phyloP scores from a whole-genome alignment of 2,888 invertebrate species.

The Idaea dimidiata region DNA sequence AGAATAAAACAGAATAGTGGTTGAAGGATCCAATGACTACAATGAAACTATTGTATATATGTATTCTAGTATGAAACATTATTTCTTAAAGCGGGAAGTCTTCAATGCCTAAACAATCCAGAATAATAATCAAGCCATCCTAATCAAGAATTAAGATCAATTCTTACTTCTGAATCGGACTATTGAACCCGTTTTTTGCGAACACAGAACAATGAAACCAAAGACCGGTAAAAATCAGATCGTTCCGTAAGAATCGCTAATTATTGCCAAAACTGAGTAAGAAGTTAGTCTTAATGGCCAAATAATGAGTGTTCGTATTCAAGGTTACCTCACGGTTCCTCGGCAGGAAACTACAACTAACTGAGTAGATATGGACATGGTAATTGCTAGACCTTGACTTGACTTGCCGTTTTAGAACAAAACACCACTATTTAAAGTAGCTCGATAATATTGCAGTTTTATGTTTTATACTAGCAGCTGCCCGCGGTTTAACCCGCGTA shows the following conservation, averaged over 20 bases:
- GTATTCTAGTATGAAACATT: not conserved
- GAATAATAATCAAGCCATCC: not conserved
- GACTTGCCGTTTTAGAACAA: conserved; percentile 78
- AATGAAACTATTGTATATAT: not conserved
- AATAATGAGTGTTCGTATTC: conserved; percentile 70
- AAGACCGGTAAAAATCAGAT: conserved; percentile 26
- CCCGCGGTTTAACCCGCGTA: no score
- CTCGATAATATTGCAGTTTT: conserved; percentile 32
- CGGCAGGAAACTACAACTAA: conserved; percentile 70
- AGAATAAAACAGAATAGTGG: not conserved
- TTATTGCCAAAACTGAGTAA: conserved; percentile 65
- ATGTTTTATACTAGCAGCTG: conserved; percentile 6
- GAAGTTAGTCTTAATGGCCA: conserved; percentile 69
- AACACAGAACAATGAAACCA: conserved; percentile 24
- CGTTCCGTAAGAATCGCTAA: conserved; percentile 44
- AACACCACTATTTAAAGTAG: conserved; percentile 63
- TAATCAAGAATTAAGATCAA: conserved; percentile 1
- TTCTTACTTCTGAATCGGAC: conserved; percentile 1
- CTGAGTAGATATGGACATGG: conserved; percentile 74
- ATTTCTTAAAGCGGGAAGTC: no score
- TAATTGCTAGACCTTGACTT: conserved; percentile 76
- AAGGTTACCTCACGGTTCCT: conserved; percentile 66
- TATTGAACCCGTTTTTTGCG: not conserved
- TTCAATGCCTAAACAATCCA: no score
- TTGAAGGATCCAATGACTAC: not conserved